These are phyloP conservation scores for Epizoanthus fatuus DNA, from an alignment of 92 coral and sea anemone genomes.

Conservation along the genomic window DNA sequence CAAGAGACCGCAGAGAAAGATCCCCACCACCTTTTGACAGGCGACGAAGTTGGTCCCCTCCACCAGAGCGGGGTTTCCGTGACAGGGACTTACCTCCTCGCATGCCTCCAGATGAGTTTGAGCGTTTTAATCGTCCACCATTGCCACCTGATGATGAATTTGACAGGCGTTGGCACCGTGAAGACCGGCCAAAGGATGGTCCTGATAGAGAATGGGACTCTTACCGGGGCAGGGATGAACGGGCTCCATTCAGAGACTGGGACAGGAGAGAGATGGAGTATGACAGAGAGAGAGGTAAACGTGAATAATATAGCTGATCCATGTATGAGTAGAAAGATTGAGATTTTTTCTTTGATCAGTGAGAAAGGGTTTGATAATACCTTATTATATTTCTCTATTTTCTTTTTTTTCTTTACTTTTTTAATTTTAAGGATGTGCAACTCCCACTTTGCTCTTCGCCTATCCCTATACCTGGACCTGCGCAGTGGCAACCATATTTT, in stretches of 20 bases:
- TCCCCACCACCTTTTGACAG: slow-evolving; percentile 52
- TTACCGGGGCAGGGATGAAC: slow-evolving; percentile 23
- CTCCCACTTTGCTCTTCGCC: too few species aligned
- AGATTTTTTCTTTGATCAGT: too few species aligned
- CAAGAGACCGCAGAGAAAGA: slow-evolving; percentile 71
- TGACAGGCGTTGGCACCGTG: slow-evolving; percentile 51
- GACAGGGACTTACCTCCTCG: slow-evolving; percentile 16
- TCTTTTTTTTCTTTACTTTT: too few species aligned
- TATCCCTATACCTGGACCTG: too few species aligned
- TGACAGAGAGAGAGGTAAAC: slow-evolving; percentile 29
- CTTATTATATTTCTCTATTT: not conserved
- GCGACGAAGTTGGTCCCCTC: slow-evolving; percentile 37
- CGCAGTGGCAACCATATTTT: too few species aligned
- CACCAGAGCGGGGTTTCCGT: slow-evolving; percentile 16
- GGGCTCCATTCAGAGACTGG: slow-evolving; percentile 61
- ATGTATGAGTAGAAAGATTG: too few species aligned
- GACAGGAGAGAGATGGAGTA: slow-evolving; percentile 76
- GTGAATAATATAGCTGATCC: not conserved
- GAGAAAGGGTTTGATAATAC: too few species aligned
- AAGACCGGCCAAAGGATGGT: slow-evolving; percentile 66
- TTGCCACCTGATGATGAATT: slow-evolving; percentile 66
- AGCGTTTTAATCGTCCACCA: slow-evolving; percentile 69
- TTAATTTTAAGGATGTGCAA: too few species aligned
- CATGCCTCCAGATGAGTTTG: slow-evolving; percentile 73
- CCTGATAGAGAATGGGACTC: slow-evolving; percentile 61